Percentiles rank a stretch among this genome's conserved stretches.
Evolutionary conservation across 2,113 vertebrate genomes (phyloP).

Genomic region (Gopherus evgoodei): DNA sequence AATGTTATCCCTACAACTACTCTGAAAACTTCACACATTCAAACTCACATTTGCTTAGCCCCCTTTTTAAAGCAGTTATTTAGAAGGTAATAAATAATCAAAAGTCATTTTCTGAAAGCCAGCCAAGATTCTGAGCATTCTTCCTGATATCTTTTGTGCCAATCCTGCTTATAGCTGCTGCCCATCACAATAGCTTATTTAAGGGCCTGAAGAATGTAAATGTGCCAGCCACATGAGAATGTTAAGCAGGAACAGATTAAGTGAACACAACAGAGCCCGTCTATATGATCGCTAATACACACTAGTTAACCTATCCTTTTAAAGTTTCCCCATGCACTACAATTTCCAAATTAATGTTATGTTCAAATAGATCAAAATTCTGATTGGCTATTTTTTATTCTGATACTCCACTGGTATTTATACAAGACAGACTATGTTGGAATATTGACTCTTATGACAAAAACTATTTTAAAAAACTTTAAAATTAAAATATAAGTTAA

Average conservation of each 20-base stretch:
- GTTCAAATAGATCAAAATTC: constrained; percentile 41
- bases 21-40: neutral
- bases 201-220: neutral
- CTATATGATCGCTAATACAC: constrained; percentile 6
- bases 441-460: neutral
- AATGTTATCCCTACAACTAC: neutral
- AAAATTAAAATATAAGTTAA: neutral
- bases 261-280: constrained; percentile 15
- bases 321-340: neutral
- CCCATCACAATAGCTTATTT: neutral
- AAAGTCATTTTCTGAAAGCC: constrained; percentile 35
- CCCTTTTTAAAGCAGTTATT: neutral
- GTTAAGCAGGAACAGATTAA: neutral
- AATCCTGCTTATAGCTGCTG: constrained; percentile 29
- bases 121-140: constrained; percentile 17
- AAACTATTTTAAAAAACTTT: neutral
- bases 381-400: constrained; percentile 62
- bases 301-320: neutral
- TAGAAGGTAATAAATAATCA: constrained; percentile 23
- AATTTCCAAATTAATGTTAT: constrained; percentile 34
- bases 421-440: neutral
- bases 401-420: constrained; percentile 45
- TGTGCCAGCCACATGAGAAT: neutral
- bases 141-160: constrained; percentile 20
- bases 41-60: neutral